Conservation (phyloP, 2,113 vertebrate genomes). For the Prionailurus bengalensis region DNA sequence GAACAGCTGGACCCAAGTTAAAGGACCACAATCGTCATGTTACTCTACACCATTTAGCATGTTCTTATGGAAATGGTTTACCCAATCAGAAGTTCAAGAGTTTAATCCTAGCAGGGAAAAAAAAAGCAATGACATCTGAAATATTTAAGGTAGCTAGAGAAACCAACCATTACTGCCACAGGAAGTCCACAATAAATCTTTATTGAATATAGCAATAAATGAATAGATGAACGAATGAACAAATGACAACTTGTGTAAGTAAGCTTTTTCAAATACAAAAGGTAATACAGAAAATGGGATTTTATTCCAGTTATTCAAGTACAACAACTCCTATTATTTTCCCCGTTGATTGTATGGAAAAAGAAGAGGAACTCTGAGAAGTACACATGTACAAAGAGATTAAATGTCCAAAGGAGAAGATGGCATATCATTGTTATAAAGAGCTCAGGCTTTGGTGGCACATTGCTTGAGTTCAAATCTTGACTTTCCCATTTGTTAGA, state of each 20-base stretch:
- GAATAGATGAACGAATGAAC: neutral
- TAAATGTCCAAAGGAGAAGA: neutral
- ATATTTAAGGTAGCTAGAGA: neutral
- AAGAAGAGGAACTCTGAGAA: neutral
- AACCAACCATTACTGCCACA: neutral
- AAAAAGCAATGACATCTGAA: neutral
- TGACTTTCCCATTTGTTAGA: neutral
- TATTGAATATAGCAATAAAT: neutral
- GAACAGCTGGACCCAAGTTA: neutral
- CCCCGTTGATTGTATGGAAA: neutral
- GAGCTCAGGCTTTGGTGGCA: neutral
- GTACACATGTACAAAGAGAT: neutral
- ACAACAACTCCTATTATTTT: neutral
- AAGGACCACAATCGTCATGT: fast-evolving
- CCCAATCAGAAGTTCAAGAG: neutral
- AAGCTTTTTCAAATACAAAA: neutral
- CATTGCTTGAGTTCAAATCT: neutral
- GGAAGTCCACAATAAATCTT: neutral
- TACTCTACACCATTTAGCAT: neutral
- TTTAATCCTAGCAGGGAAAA: neutral
- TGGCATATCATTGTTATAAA: neutral
- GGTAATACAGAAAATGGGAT: neutral
- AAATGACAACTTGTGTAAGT: neutral
- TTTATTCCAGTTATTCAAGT: neutral
- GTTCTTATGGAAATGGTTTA: neutral